Percentiles rank a stretch among this genome's conserved stretches.
Conservation (phyloP, 2,113 vertebrate genomes). For the Lanius ludovicianus region DNA sequence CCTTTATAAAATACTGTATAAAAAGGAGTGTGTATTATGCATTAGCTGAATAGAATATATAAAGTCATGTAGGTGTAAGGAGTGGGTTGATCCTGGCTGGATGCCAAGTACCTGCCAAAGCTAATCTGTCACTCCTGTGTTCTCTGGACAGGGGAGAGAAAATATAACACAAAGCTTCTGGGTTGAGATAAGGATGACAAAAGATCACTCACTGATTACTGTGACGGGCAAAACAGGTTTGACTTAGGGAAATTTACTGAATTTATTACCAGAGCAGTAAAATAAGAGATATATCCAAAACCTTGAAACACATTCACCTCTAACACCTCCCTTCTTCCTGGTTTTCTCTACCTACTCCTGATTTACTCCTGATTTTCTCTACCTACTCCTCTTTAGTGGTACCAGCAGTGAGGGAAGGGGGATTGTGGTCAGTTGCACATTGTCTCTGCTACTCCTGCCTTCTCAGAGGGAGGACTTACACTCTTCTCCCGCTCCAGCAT, state of each 20-base stretch:
- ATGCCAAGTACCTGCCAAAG: background rate
- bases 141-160: background rate
- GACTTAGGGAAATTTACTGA: background rate
- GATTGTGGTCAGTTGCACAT: rapidly evolving
- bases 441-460: background rate
- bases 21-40: background rate
- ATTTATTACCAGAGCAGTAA: background rate
- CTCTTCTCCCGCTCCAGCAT: background rate
- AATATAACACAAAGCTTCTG: background rate
- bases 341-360: background rate
- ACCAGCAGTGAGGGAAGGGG: rapidly evolving
- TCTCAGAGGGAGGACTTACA: background rate
- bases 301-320: background rate
- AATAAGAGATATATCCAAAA: background rate
- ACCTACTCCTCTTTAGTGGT: rapidly evolving
- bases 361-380: background rate
- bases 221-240: rapidly evolving
- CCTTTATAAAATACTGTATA: background rate
- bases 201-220: background rate
- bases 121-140: background rate
- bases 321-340: background rate
- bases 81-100: background rate
- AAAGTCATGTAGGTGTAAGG: background rate
- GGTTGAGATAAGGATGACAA: background rate
- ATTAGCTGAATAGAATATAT: background rate